Evolutionary conservation across 2,797 vertebrate genomes (phyloP).

Genomic region (Huso huso): DNA sequence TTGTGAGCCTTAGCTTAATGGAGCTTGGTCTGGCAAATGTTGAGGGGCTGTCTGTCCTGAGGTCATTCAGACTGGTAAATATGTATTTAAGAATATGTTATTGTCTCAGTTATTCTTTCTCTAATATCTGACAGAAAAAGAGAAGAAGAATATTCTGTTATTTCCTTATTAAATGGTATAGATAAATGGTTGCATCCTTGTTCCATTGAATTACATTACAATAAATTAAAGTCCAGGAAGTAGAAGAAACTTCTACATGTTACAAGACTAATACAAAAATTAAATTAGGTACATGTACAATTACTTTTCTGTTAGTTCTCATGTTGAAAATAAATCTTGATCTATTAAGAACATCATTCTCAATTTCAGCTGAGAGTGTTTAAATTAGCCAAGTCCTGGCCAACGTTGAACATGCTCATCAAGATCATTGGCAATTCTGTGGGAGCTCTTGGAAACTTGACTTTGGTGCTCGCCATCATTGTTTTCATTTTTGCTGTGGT

Average conservation of each 20-base stretch:
- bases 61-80: slow-evolving; percentile 92
- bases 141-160: too few relatives aligned
- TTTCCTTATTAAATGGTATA: too few relatives aligned
- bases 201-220: too few relatives aligned
- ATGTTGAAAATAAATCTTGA: too few relatives aligned
- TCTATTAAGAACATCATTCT: not conserved
- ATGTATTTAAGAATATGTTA: not conserved
- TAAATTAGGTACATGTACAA: too few relatives aligned
- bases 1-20: slow-evolving; percentile 86
- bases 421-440: slow-evolving; percentile 97
- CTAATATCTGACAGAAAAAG: too few relatives aligned
- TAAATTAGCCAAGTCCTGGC: slow-evolving; percentile 96
- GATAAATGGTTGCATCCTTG: too few relatives aligned
- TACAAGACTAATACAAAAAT: too few relatives aligned
- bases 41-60: slow-evolving; percentile 82
- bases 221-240: too few relatives aligned
- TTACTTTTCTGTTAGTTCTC: too few relatives aligned
- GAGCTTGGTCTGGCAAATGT: slow-evolving; percentile 71
- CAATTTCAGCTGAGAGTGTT: slow-evolving; percentile 85
- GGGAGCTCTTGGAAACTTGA: slow-evolving; percentile 90
- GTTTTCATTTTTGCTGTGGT: slow-evolving; percentile 98
- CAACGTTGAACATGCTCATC: slow-evolving; percentile 90
- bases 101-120: too few relatives aligned
- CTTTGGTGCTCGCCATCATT: slow-evolving; percentile 89
- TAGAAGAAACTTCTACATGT: too few relatives aligned